Percentiles rank a stretch among this genome's conserved stretches.
phyloP scores from a whole-genome alignment of 2,113 vertebrate genomes.

The Brienomyrus brachyistius region DNA sequence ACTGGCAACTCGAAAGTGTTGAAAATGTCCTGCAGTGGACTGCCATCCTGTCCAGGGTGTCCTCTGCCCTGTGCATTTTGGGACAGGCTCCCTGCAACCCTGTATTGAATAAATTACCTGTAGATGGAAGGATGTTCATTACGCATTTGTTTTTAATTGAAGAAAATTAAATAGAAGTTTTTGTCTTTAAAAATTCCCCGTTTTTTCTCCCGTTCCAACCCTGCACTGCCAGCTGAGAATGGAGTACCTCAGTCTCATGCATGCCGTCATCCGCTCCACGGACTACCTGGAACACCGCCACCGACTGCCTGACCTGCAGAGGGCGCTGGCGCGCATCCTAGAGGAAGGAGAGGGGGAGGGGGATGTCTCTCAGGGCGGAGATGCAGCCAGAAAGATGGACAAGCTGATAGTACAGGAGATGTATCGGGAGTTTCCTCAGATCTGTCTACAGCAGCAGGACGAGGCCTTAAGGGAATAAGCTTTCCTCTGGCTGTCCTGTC shows the following conservation, averaged over 20 bases:
- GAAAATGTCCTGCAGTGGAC: background rate
- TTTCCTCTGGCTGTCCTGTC: background rate
- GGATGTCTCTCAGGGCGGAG: constrained; percentile 57
- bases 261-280: constrained; percentile 83
- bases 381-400: constrained; percentile 87
- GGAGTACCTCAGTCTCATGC: constrained; percentile 97
- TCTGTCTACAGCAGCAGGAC: constrained; percentile 50
- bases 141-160: background rate
- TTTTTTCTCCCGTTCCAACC: background rate
- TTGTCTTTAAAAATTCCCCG: background rate
- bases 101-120: background rate
- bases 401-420: constrained; percentile 89
- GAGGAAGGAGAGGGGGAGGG: constrained; percentile 69
- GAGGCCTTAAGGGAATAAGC: background rate
- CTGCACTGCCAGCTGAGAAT: constrained; percentile 72
- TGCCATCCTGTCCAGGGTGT: background rate
- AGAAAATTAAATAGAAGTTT: background rate
- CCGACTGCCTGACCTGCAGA: constrained; percentile 79
- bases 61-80: background rate
- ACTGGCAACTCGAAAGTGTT: background rate
- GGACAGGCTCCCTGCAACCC: background rate
- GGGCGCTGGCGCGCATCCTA: constrained; percentile 80
- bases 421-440: constrained; percentile 83
- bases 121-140: background rate
- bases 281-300: constrained; percentile 89